Percentiles rank a stretch among this genome's conserved stretches.
Conservation (phyloP, 2,113 vertebrate genomes). For the Oryzias celebensis region DNA sequence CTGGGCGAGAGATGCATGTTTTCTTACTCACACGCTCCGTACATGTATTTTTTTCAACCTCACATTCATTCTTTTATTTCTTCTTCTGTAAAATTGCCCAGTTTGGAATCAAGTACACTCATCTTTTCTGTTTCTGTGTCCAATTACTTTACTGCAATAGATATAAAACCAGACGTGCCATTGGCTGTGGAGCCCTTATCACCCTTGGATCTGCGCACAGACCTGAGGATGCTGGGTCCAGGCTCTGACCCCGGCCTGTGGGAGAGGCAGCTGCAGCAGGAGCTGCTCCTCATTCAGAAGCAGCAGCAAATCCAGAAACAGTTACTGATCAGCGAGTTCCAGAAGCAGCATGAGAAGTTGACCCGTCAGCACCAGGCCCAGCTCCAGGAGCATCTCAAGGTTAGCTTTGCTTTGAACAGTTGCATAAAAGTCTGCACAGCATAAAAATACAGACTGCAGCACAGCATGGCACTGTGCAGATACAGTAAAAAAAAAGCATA, state of each 20-base stretch:
- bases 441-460: slow-evolving; percentile 26
- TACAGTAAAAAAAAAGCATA: slow-evolving; percentile 37
- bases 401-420: slow-evolving; percentile 53
- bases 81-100: not conserved
- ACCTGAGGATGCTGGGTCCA: slow-evolving; percentile 91
- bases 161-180: slow-evolving; percentile 88
- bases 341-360: slow-evolving; percentile 98
- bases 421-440: slow-evolving; percentile 16
- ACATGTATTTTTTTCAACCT: not conserved
- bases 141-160: slow-evolving; percentile 74
- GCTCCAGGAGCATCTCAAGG: slow-evolving; percentile 98
- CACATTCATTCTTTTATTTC: not conserved
- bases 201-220: slow-evolving; percentile 91
- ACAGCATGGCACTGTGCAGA: slow-evolving; percentile 38
- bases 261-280: slow-evolving; percentile 95
- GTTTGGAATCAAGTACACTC: slow-evolving; percentile 11
- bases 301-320: slow-evolving; percentile 99
- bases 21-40: not conserved
- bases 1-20: slow-evolving; percentile 23
- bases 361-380: slow-evolving; percentile 97
- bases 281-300: slow-evolving; percentile 94
- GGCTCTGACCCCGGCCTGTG: slow-evolving; percentile 88
- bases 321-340: slow-evolving; percentile 95
- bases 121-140: slow-evolving; percentile 14
- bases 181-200: slow-evolving; percentile 85